Evolutionary conservation across 2,113 vertebrate genomes (phyloP).

Genomic region (Leptosomus discolor): DNA sequence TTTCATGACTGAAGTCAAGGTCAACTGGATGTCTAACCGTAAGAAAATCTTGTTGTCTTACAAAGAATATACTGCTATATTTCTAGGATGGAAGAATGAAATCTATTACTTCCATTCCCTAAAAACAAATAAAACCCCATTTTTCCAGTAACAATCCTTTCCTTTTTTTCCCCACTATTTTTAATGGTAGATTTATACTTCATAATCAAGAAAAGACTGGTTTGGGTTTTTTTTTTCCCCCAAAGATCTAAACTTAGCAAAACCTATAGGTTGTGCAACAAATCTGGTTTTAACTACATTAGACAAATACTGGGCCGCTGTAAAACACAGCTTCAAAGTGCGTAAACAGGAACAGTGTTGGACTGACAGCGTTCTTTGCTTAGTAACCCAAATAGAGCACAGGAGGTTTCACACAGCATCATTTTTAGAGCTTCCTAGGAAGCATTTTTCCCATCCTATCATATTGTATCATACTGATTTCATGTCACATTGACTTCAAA

Average conservation of each 20-base stretch:
- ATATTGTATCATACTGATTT: not conserved
- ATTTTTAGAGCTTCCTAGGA: not conserved
- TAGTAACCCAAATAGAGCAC: not conserved
- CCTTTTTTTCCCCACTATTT: not conserved
- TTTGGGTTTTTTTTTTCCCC: no score
- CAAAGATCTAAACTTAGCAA: not conserved
- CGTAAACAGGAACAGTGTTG: not conserved
- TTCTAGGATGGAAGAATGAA: not conserved
- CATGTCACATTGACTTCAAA: not conserved
- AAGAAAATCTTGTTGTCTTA: not conserved
- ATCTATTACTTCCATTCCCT: not conserved
- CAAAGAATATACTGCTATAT: not conserved
- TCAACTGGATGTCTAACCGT: not conserved
- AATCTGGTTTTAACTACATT: not conserved
- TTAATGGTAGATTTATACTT: not conserved
- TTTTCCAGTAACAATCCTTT: not conserved
- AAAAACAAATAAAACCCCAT: not conserved
- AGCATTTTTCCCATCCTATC: not conserved
- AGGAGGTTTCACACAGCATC: not conserved
- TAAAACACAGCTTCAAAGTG: not conserved
- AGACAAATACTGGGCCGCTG: not conserved
- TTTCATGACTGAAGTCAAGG: not conserved
- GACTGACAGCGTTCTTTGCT: not conserved
- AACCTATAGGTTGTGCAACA: not conserved
- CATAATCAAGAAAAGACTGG: not conserved